Evolutionary conservation across 2,113 vertebrate genomes (phyloP), one percentile per base, ranked within the genome.

Genomic region (Eclectus roratus): DNA sequence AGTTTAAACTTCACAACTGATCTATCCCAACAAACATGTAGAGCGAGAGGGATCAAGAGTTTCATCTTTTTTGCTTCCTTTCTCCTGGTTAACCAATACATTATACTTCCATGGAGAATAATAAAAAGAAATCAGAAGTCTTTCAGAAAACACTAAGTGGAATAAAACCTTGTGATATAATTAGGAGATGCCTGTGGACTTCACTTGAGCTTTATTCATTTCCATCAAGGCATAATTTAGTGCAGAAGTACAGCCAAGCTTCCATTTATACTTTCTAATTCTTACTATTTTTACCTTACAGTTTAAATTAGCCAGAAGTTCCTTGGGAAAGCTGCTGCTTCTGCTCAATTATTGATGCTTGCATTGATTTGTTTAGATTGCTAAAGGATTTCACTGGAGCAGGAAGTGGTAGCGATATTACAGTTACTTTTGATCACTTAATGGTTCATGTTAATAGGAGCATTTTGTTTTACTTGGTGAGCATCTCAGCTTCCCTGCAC

Each of bases 111-210:
- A 74, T 28, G 43, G 79, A 95, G 80, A 81, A 74, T 83, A 69
- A 90, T 72, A 80, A 93, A 87, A 73, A 91, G 68, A 88, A 94
- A 93, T 88, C 71, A 65, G 23, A 61, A 90, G 50, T 4, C 64
- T 88, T 91, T 78, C 68, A 60, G 60, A 72, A 80, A 91, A 92
- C 80, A 58, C 33, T 83, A 85, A 91, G 64, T 69, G 92, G 69
- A 94, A 88, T 84, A 90, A 95, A 95, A 70, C 41, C 85, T 96
- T 84, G 85, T 68, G 68, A 86, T 88, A 50, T 68, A 94, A 88
- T 94, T 91, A 90, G 80, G 52, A 94, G 92, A 80, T 18, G 88
- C 80, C 64, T 74, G 69, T 56, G 80, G 52, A 88, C 68, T 94
- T 61, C 41, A 35, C 58, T 47, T 50, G 53, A 55, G 85, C 39